phyloP scores from a whole-genome alignment of 2,797 vertebrate species.

The Iguana delicatissima region DNA sequence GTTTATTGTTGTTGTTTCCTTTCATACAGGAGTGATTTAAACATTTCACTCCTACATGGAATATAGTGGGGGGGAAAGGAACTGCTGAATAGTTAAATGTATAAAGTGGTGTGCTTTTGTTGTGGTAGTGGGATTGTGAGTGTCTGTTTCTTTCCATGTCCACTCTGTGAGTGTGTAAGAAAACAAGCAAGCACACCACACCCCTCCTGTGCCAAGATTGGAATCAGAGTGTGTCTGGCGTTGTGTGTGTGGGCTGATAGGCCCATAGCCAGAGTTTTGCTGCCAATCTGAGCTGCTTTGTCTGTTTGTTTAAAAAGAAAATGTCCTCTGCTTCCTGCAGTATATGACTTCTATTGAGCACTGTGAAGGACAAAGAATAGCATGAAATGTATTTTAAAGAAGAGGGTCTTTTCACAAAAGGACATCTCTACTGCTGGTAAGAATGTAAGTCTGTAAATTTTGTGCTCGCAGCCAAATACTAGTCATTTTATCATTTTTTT shows the following conservation, averaged over 20 bases:
- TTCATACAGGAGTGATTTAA: not conserved
- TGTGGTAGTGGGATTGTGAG: not conserved
- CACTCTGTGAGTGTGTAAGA: not conserved
- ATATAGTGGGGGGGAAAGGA: not conserved
- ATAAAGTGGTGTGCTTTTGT: not conserved
- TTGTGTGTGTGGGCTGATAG: constrained; percentile 47
- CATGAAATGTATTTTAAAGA: too few relatives aligned
- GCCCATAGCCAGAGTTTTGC: constrained; percentile 47
- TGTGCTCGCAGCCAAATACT: too few relatives aligned
- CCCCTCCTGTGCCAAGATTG: constrained; percentile 7
- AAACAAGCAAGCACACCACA: not conserved
- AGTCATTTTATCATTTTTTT: too few relatives aligned
- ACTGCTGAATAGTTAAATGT: not conserved
- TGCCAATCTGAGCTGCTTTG: constrained; percentile 1
- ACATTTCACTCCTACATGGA: not conserved
- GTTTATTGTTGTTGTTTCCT: not conserved
- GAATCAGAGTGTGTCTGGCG: not conserved
- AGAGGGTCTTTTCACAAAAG: too few relatives aligned
- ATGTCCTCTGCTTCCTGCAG: not conserved
- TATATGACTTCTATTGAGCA: not conserved
- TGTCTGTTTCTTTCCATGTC: not conserved
- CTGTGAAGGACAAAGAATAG: too few relatives aligned
- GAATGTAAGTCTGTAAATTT: too few relatives aligned
- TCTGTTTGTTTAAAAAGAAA: constrained; percentile 17
- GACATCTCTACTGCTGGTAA: too few relatives aligned